Base-by-base conservation (phyloP, 2,113 vertebrate species). In the Pseudopodoces humilis region DNA sequence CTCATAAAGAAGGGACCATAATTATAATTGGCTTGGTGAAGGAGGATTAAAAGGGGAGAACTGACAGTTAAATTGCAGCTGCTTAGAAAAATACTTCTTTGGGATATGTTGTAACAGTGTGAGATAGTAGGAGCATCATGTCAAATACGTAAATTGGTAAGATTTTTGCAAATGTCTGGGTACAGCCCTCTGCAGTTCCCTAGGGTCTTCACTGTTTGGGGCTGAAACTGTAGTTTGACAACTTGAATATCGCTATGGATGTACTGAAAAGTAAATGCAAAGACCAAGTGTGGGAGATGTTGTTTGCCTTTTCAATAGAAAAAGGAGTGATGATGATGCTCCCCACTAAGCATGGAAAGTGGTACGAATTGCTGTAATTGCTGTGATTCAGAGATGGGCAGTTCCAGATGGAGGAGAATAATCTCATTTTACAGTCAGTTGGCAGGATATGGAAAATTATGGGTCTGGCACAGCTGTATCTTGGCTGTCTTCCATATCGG, bases 401-500 rank as follows among this genome's bases (percentile, higher is more conserved):
- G 81, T 44, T 90, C 59, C 85, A 91, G 62, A 22, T 93, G 65
- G 31, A 86, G 68, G 68, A 93, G 35, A 79, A 71, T 47, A 65
- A 94, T 44, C 30, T 88, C 76, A n/a, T 50, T 90, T 86, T 84
- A 89, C 18, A 88, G 88, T 69, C 69, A 65, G 41, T 58, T 63
- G 67, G 67, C 46, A 88, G 90, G 53, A 80, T 90, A 80, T 65
- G 59, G 95, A 92, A 91, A 96, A 55, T 88, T 94, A 52, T 59
- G 87, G 43, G 85, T 90, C 87, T 60, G 88, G 76, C 20, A 20
- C 87, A 78, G 87, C 69, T 92, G 65, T 71, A 76, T 30, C 62
- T 96, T 97, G 94, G 96, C 94, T 1, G 43, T 70, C 59, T 89
- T 91, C 88, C 94, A 82, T 2, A 10, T 72, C 52, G 0, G 94